Base-by-base conservation (phyloP, 2,797 vertebrate genomes). In the Acipenser transmontanus region DNA sequence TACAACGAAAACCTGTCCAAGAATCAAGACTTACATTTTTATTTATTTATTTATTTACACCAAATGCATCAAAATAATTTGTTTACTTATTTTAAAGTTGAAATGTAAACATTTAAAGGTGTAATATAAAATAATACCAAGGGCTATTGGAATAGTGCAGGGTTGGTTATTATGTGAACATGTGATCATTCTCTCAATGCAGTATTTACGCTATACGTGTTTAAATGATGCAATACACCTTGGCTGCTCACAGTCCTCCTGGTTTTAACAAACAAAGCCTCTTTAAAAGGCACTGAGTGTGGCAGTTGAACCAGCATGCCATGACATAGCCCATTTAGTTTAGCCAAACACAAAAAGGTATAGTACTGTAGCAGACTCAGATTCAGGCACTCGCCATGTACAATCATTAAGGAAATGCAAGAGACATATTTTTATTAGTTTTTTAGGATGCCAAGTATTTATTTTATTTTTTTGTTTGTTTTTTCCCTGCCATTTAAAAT, bases 161-260 rank as follows among this genome's bases (percentile, higher is more conserved):
- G 34, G 78, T 81, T 74, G 62, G 81, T 82, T 84, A 84, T 78
- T 69, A 85, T 80, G 77, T 75, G 77, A 88, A 87, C 88, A 88
- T 85, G 77, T 87, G 90, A 90, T 91, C 88, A 87, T 89, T 90
- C 82, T 82, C 78, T 83, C 86, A 80, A 85, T 91, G 80, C 89
- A 91, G 89, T 90, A 91, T 91, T 91, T 84, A 91, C 88, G 74
- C 79, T 73, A 67, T 81, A 83, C 84, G 3, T 87, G 89, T 89
- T 82, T 83, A 88, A 89, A 87, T 84, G 84, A 83, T 89, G 88
- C 84, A 89, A 84, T 79, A 57, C 12, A 67, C 80, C 81, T 76
- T 81, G 70, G 34, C 80, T 87, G 82, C 85, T 88, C 85, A 88
- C 89, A 89, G 83, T 78, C 57, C 73, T 72, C 74, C 81, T 81